Conservation (phyloP, 2,797 vertebrate genomes). For the Anisognathus igniventris region DNA sequence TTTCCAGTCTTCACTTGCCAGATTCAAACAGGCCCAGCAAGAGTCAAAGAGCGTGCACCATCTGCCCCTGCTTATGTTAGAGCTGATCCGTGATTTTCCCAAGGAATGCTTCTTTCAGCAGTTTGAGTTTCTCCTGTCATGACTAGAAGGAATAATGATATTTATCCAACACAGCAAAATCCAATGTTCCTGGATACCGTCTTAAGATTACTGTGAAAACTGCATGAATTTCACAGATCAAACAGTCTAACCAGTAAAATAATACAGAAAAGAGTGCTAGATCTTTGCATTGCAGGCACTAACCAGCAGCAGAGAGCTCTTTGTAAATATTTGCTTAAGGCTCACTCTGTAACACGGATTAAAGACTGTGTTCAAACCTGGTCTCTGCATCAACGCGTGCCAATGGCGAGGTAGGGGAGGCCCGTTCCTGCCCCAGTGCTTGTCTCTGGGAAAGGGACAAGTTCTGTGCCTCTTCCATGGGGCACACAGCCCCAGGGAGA, state of each 20-base stretch:
- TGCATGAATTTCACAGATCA: neutral
- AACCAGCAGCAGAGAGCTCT: neutral
- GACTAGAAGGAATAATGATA: neutral
- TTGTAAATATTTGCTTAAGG: neutral
- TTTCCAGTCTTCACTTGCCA: neutral
- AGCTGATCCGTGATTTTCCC: neutral
- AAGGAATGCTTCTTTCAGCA: neutral
- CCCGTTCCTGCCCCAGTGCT: neutral
- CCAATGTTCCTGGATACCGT: neutral
- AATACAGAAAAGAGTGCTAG: neutral
- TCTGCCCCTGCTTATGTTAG: constrained; percentile 5
- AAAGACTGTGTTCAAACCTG: neutral
- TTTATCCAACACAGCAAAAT: constrained; percentile 12
- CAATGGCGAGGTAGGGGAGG: neutral
- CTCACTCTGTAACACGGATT: neutral
- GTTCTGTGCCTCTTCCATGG: neutral
- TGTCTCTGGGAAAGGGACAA: neutral
- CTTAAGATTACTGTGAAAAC: neutral
- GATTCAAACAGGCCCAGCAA: neutral
- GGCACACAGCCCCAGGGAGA: neutral
- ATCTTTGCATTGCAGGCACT: neutral
- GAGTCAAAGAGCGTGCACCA: neutral
- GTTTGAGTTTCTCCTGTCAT: constrained; percentile 10
- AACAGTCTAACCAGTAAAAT: neutral
- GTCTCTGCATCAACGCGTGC: neutral